Conservation (phyloP, 37 sponge, comb jelly and placozoan species). For the Halisarca cf. caerulea region DNA sequence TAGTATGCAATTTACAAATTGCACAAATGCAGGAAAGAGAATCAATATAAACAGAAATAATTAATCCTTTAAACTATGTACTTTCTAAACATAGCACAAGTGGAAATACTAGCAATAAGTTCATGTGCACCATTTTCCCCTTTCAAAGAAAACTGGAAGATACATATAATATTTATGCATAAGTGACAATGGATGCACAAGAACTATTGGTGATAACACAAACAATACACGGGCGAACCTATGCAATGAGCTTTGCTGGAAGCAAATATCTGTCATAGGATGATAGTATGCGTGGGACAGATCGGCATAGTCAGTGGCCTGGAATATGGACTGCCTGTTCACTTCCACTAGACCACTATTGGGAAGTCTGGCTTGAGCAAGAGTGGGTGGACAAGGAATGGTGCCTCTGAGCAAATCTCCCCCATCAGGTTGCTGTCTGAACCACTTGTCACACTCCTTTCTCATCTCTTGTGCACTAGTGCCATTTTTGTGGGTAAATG, state of each 20-base stretch:
- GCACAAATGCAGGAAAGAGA: background rate
- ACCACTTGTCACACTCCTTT: background rate
- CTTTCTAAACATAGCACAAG: too few relatives aligned
- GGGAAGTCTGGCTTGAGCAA: conserved; percentile 17
- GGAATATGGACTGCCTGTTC: background rate
- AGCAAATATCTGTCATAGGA: conserved; percentile 9
- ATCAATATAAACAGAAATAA: background rate
- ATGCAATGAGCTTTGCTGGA: background rate
- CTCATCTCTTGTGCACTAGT: background rate
- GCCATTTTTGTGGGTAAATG: background rate
- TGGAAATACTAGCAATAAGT: too few relatives aligned
- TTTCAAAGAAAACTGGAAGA: too few relatives aligned
- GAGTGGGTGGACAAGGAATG: conserved; percentile 31
- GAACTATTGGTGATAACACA: too few relatives aligned
- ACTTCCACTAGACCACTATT: conserved; percentile 25
- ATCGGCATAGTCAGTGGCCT: background rate
- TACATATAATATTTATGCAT: background rate
- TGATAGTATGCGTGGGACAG: background rate
- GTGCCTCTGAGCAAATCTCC: too few relatives aligned
- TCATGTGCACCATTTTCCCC: too few relatives aligned
- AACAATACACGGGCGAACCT: too few relatives aligned
- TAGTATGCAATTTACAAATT: background rate
- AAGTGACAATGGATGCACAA: too few relatives aligned
- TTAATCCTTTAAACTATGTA: too few relatives aligned
- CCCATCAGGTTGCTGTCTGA: background rate